Evolutionary conservation across 2,113 vertebrate genomes (phyloP), one percentile per base, ranked within the genome.

Genomic region (Ctenodactylus gundi): DNA sequence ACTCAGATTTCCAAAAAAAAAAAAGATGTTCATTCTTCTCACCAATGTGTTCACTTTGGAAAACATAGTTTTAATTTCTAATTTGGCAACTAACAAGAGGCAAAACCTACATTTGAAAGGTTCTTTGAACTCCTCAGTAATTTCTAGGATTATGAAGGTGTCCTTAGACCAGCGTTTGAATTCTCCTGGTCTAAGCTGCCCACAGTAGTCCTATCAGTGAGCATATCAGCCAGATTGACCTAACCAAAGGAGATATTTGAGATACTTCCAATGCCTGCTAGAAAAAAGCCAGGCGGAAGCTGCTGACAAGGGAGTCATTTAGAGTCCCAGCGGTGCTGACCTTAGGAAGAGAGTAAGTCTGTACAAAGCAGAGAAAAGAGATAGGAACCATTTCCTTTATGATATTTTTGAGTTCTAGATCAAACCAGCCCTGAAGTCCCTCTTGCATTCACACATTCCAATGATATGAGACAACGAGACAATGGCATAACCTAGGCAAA

Each of bases 1-100:
- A 81, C 29, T 70, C 80, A 91, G 44, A 93, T 41, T 85, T 88
- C n/a, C 23, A 88, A 83, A 94, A 41, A 84, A 84, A 34, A 39
- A 6, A 27, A 41, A 76, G 64, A 81, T 81, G 46, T 25, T 6
- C 83, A 64, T 93, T 87, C 13, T 93, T 73, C 27, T 73, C 55
- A 83, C 13, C 17, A 34, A 39, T 89, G n/a, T 72, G 67, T 85
- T 87, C 83, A 49, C 64, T 77, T 90, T 92, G 41, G 53, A 77
- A 92, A 89, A 60, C 3, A 73, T 10, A 84, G 41, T 87, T 60
- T 34, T 53, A 57, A 70, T 64, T 72, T 93, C 31, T 92, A 86
- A 58, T 80, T 78, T 88, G 57, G 39, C 60, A 94, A 86, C 39
- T 75, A 65, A n/a, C 39, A 58, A 76, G 84, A 89, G 39, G 60